Base-by-base conservation (phyloP, 1,140 invertebrate genomes). In the Orius insidiosus region DNA sequence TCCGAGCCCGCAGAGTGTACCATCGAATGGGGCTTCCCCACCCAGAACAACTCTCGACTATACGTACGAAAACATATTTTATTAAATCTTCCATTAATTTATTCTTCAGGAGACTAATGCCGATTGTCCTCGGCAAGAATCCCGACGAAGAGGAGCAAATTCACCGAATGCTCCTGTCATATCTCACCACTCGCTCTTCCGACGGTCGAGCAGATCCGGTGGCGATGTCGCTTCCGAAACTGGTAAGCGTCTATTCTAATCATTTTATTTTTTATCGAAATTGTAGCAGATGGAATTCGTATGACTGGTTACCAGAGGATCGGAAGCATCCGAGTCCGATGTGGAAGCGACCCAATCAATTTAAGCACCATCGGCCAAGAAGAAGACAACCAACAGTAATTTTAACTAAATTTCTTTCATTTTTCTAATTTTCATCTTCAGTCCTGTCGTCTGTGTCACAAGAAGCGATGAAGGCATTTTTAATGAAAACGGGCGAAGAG, bases 221-320 rank as follows among this genome's bases (percentile, higher is more conserved):
- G 66, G 63, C 37, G 65, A 68, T 46, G 64, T 69, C 43, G 68
- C 68, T 5, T 63, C 61, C 48, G 65, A 68, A 55, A 65, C 60
- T 50, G n/a, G n/a, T n/a, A n/a, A n/a, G n/a, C n/a, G n/a, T n/a
- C n/a, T n/a, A n/a, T n/a, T n/a, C n/a, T n/a, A n/a, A n/a, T n/a
- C n/a, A n/a, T n/a, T n/a, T n/a, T n/a, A n/a, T n/a, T n/a, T n/a
- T n/a, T n/a, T n/a, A n/a, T n/a, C n/a, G n/a, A n/a, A n/a, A n/a
- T n/a, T n/a, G n/a, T n/a, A n/a, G 55, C 71, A 62, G 78, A 83
- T 63, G 82, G 81, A 47, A 81, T 85, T 53, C 76, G 81, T 54
- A 68, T 87, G 43, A 69, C 84, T 45, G 79, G 78, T 5, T 86
- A 82, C 63, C 80, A 85, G 58, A 72, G 78, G 56, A 68, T 85